A percentile compares a stretch with the other conserved stretches of the same genome.
Conservation (phyloP, 2,113 vertebrate genomes). For the Varanus komodoensis region DNA sequence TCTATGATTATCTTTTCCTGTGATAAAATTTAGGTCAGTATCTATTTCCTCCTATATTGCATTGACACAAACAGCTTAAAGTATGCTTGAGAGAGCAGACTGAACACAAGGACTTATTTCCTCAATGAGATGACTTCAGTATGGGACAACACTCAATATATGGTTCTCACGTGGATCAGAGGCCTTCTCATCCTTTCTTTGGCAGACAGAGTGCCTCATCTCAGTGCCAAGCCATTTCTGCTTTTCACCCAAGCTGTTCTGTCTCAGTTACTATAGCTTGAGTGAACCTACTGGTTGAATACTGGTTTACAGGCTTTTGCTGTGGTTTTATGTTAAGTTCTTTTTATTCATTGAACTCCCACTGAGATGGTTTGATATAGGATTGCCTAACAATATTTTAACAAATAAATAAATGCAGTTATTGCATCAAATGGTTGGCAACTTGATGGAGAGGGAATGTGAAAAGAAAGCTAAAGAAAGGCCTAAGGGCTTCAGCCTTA, state of each 20-base stretch:
- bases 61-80: not conserved
- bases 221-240: too few species aligned
- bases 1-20: not conserved
- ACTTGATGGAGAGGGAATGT: not conserved
- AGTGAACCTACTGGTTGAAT: too few species aligned
- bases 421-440: accelerated
- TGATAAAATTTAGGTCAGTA: not conserved
- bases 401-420: not conserved
- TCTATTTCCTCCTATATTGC: not conserved
- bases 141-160: slow-evolving; percentile 6
- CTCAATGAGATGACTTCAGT: not conserved
- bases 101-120: slow-evolving; percentile 32
- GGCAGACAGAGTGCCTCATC: not conserved
- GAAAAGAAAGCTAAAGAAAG: not conserved
- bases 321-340: too few species aligned
- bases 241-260: too few species aligned
- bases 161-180: not conserved
- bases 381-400: too few species aligned
- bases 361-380: too few species aligned
- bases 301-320: too few species aligned
- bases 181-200: not conserved
- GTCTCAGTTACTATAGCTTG: too few species aligned
- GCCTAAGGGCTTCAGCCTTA: not conserved
- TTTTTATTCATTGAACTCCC: too few species aligned
- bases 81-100: slow-evolving; percentile 17